Percentiles rank a stretch among this genome's conserved stretches.
Evolutionary conservation across 2,113 vertebrate genomes (phyloP).

Genomic region (Machaerirhynchus nigripectus): DNA sequence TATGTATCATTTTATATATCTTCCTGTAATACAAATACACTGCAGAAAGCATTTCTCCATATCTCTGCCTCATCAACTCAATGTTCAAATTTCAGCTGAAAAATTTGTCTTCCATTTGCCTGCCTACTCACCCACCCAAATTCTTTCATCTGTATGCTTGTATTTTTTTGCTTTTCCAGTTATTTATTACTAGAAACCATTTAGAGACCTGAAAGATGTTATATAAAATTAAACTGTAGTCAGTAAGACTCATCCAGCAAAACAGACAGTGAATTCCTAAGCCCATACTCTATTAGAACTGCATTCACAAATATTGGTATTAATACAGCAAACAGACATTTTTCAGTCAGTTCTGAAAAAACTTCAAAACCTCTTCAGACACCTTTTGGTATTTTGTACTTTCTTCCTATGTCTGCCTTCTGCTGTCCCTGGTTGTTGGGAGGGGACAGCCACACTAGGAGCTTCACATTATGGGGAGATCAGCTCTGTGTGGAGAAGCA

Average conservation of each 20-base stretch:
- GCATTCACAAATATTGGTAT: neutral
- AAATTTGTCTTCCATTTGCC: neutral
- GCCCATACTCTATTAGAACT: neutral
- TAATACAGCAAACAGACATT: neutral
- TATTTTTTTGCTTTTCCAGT: neutral
- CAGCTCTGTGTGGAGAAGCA: neutral
- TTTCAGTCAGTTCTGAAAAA: no score
- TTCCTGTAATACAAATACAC: neutral
- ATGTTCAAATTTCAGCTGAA: conserved; percentile 12
- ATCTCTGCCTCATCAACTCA: neutral
- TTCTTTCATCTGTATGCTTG: neutral
- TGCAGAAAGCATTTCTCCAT: neutral
- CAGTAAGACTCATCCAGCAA: neutral
- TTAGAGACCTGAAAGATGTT: neutral
- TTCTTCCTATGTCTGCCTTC: neutral
- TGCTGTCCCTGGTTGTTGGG: accelerated
- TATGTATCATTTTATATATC: neutral
- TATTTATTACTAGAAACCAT: neutral
- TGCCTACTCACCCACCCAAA: neutral
- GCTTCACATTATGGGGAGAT: neutral
- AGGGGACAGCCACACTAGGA: accelerated
- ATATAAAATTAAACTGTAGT: neutral
- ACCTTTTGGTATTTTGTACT: neutral
- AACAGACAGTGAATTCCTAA: neutral
- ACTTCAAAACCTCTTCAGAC: neutral